Evolutionary conservation across 2,113 vertebrate species (phyloP), one percentile per base, ranked within the genome.

Genomic region (Hystrix brachyura): DNA sequence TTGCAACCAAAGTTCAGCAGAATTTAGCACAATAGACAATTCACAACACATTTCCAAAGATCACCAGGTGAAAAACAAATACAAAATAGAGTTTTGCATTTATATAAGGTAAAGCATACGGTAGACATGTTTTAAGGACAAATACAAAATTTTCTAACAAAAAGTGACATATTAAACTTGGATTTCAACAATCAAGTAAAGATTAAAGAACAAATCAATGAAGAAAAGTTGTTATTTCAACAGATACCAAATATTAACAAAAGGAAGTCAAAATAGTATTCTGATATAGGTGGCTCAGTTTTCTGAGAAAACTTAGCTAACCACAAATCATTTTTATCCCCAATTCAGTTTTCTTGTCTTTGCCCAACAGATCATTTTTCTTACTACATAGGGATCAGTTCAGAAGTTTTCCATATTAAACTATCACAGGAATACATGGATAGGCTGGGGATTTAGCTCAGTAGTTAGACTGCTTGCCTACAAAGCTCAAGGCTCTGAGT

Each of bases 1-100:
- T 88, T 29, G 65, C 64, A 97, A 95, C 62, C 83, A 97, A 93
- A 97, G 90, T 97, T 97, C 90, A 96, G 15, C 74, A 81, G 94
- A 94, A 88, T 93, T 92, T 46, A 94, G 43, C 65, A 38, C 87
- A 95, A 93, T 0, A 76, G 84, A 94, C 38, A 81, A 91, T 67
- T 79, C 80, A 51, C 38, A 65, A 67, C 29, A 87, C 48, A 72
- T 59, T 95, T 87, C 69, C 71, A 27, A 87, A 91, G 62, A 92
- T 57, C 71, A 79, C 55, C 60, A 34, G 38, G 38, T 86, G 62
- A 21, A 8, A n/a, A 38, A 18, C 23, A 65, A 23, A 57, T 13
- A 78, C 62, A 86, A 23, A 86, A 32, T 8, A 46, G 23, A 90
- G n/a, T 72, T 96, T 80, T 89, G 25, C 23, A 46, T 81, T 90